Evolutionary conservation across 2,113 vertebrate species (phyloP), one percentile per base, ranked within the genome.

Genomic region (Coryphaenoides rupestris): DNA sequence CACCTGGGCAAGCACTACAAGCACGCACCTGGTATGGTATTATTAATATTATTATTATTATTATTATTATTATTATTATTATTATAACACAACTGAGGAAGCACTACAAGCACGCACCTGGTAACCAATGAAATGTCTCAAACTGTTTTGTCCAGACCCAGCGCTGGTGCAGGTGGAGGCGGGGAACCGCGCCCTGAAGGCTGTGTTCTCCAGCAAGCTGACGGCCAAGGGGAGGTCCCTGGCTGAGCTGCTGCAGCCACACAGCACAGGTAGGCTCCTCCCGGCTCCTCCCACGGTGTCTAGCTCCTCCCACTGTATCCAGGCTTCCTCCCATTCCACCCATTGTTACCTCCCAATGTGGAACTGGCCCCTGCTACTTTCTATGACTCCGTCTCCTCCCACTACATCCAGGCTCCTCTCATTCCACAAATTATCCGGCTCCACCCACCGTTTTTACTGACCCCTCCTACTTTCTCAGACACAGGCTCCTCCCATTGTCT

Each of bases 191-290:
- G 91, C 94, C 63, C 91, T 99, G 66, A 92, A 89, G 47, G 91
- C 91, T 1, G 93, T 95, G n/a, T 98, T 96, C 68, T 88, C 84
- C 40, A 90, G 90, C 86, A 88, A 94, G 21, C 91, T 98, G n/a
- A 91, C 92, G 1, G 71, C 87, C 22, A 95, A 91, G 80, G 89
- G 95, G 52, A 92, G 90, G 75, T 92, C 92, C 52, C 82, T 97
- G 26, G 89, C 95, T 23, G 95, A 94, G 82, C 74, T 94, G 73
- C 84, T 98, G 3, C 95, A 97, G 55, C 92, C 94, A 52, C 93
- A 91, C 83, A 88, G 88, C 83, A 93, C 85, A 82, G 95, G 96
- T 98, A 90, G 60, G 33, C 6, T 6, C 6, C 49, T 5, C 4
- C n/a, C 5, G 19, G 19, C 54, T 55, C 21, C 5, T n/a, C 16